Evolutionary conservation across 2,888 invertebrate genomes (phyloP), one percentile per base, ranked within the genome.

Genomic region (Deilephila elpenor): DNA sequence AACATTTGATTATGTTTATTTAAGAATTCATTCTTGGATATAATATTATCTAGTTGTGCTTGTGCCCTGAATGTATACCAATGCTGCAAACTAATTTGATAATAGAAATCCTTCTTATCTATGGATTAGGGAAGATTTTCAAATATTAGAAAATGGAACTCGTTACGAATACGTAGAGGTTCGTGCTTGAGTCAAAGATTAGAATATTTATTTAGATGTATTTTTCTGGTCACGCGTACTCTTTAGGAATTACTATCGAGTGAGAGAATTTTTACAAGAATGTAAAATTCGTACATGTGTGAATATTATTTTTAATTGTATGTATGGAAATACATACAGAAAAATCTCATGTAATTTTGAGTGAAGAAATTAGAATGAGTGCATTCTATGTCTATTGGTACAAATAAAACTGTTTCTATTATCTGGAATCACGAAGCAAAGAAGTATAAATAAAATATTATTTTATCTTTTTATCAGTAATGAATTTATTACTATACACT

Each of bases 171-270:
- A 56, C n/a, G n/a, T 56, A 7, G n/a, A 17, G n/a, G 56, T 56
- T 56, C 56, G 64, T 71, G 77, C 76, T 73, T 53, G 56, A 29
- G 44, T 67, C 67, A 67, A 56, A 56, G 51, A 64, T 72, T 62
- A 56, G 67, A 51, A 51, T 67, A 71, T 59, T 56, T 70, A 70
- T 70, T 59, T 71, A 71, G 34, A 34, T 59, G 17, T 56, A 71
- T 7, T 59, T 59, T 56, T 71, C 71, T 71, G 71, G 71, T 67
- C 67, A 67, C 44, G 32, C 53, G 56, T 53, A 20, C 60, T 59
- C 64, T 59, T 20, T 72, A 64, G 51, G 51, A 25, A 20, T 51
- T 44, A 51, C 20, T 67, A 67, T 67, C 44, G 53, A 60, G 73
- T 67, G 17, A 17, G 17, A 34, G 37, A 34, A 17, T 71, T 34